phyloP scores from a whole-genome alignment of 2,113 vertebrate species.

The Pelobates fuscus region DNA sequence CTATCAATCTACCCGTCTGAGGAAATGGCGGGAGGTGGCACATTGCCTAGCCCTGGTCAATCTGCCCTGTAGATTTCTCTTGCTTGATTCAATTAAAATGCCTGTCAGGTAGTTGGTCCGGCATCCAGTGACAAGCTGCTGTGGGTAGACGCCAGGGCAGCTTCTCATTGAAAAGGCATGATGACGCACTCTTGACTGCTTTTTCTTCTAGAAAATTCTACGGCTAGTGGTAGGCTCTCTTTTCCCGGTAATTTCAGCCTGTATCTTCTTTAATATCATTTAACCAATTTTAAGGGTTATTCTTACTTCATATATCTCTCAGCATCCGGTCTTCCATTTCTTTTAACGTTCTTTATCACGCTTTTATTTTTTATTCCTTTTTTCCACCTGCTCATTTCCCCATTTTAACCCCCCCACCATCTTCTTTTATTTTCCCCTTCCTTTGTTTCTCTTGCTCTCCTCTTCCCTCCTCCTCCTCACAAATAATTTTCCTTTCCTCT shows the following conservation, averaged over 20 bases:
- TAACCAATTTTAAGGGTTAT: not conserved
- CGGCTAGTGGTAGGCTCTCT: slow-evolving; percentile 59
- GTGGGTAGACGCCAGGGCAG: slow-evolving; percentile 61
- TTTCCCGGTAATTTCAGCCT: not conserved
- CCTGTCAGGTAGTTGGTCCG: slow-evolving; percentile 69
- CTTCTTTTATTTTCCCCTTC: not conserved
- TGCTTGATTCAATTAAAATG: slow-evolving; percentile 76
- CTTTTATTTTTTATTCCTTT: slow-evolving; percentile 55
- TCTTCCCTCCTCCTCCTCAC: slow-evolving; percentile 26
- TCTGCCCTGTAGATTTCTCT: slow-evolving; percentile 59
- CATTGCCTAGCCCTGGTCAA: slow-evolving; percentile 2
- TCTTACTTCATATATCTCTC: slow-evolving; percentile 55
- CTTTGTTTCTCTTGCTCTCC: slow-evolving; percentile 15
- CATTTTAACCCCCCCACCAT: not conserved
- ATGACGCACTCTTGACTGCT: slow-evolving; percentile 72
- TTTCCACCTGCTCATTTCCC: slow-evolving; percentile 47
- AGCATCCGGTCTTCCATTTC: slow-evolving; percentile 68
- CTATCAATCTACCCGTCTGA: too few relatives aligned
- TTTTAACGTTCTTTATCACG: slow-evolving; percentile 73
- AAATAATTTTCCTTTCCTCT: slow-evolving; percentile 12
- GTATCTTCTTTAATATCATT: not conserved
- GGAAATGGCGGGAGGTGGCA: too few relatives aligned
- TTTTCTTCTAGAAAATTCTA: slow-evolving; percentile 79
- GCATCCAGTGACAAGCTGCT: slow-evolving; percentile 63
- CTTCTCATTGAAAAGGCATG: slow-evolving; percentile 70